A percentile compares a stretch with the other conserved stretches of the same genome.
Conservation (phyloP, 2,888 invertebrate genomes). For the Euproctis similis region DNA sequence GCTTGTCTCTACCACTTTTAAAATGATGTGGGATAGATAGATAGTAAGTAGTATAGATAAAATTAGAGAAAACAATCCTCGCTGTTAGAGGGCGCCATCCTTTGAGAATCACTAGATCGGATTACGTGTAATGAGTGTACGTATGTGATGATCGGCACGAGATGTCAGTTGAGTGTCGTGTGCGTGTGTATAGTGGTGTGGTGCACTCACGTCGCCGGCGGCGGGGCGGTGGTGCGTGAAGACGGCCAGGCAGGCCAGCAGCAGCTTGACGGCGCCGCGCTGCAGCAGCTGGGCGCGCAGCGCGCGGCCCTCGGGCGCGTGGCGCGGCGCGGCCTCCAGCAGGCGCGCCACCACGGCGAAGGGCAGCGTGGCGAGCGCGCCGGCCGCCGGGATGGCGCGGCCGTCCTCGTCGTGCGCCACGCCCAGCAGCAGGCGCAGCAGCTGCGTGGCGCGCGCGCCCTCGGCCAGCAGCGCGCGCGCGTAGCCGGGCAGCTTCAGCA, state of each 20-base stretch:
- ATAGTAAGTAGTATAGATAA: no score
- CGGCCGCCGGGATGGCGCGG: slow-evolving; percentile 65
- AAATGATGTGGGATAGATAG: no score
- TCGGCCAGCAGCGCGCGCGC: slow-evolving; percentile 91
- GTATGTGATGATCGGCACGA: no score
- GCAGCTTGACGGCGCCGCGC: slow-evolving; percentile 88
- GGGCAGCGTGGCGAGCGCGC: slow-evolving; percentile 78
- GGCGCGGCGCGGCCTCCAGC: slow-evolving; percentile 86
- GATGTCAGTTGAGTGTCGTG: no score
- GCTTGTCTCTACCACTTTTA: no score
- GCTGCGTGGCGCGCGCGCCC: slow-evolving; percentile 88
- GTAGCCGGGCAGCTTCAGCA: slow-evolving; percentile 91
- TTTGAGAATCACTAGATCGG: no score
- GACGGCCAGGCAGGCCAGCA: slow-evolving; percentile 90
- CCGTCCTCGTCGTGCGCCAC: slow-evolving; percentile 95
- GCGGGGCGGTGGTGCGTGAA: slow-evolving; percentile 87
- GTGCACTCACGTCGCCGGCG: slow-evolving; percentile 41
- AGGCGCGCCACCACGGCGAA: slow-evolving; percentile 86
- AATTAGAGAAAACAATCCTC: no score
- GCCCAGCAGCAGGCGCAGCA: slow-evolving; percentile 90
- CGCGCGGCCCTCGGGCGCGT: slow-evolving; percentile 73
- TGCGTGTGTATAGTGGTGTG: no score
- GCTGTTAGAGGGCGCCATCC: no score
- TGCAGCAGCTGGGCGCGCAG: slow-evolving; percentile 87
- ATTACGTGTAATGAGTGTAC: no score